A percentile compares a stretch with the other conserved stretches of the same genome.
phyloP scores from a whole-genome alignment of 2,888 invertebrate genomes.

The Halocaridina rubra region DNA sequence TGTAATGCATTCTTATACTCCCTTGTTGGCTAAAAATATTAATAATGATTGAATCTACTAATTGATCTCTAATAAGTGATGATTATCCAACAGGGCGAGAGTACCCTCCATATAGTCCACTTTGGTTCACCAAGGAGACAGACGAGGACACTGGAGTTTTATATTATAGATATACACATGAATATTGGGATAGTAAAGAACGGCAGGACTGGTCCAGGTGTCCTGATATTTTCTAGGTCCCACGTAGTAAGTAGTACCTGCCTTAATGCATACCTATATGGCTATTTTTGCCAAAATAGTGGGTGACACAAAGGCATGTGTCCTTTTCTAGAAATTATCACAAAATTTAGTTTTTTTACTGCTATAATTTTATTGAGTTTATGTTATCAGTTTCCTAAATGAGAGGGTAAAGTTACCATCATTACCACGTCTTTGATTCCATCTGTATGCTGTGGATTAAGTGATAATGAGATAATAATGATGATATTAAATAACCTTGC shows the following conservation, averaged over 20 bases:
- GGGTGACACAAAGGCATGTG: slow-evolving; percentile 17
- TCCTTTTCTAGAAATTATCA: background rate
- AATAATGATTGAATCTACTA: slow-evolving; percentile 14
- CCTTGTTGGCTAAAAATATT: too few species aligned
- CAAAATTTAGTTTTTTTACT: background rate
- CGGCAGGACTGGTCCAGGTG: slow-evolving; percentile 89
- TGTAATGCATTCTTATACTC: too few species aligned
- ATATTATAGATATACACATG: slow-evolving; percentile 85
- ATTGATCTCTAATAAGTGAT: background rate
- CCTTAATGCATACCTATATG: slow-evolving; percentile 30
- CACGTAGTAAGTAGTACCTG: slow-evolving; percentile 9
- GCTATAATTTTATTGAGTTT: background rate
- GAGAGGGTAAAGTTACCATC: too few species aligned
- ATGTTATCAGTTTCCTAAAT: too few species aligned
- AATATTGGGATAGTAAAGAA: slow-evolving; percentile 94
- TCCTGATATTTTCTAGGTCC: slow-evolving; percentile 83
- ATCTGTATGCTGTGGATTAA: too few species aligned
- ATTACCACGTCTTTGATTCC: too few species aligned
- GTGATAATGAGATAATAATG: background rate
- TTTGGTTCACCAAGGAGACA: slow-evolving; percentile 90
- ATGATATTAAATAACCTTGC: too few species aligned
- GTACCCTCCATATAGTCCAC: slow-evolving; percentile 81
- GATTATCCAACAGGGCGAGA: slow-evolving; percentile 72
- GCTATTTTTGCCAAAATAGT: background rate
- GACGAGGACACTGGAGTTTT: slow-evolving; percentile 76